Conservation (phyloP, 2,888 invertebrate genomes). For the Epirrita christyi region DNA sequence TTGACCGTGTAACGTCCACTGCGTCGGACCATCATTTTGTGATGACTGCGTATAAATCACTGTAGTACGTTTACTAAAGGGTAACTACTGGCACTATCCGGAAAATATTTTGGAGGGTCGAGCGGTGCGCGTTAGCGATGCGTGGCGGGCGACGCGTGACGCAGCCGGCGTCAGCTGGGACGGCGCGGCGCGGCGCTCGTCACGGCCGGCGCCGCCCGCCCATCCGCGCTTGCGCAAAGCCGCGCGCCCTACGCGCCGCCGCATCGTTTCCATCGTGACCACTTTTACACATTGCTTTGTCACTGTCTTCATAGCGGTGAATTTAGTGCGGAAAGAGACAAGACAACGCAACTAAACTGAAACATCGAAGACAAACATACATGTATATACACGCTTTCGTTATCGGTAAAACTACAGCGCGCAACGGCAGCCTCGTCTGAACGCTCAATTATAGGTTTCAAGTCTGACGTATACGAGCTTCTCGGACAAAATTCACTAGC, state of each 20-base stretch:
- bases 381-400: constrained; percentile 33
- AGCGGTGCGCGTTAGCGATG: constrained; percentile 61
- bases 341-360: constrained; percentile 23
- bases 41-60: constrained; percentile 37
- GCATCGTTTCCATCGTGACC: background rate
- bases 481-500: constrained; percentile 37
- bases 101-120: constrained; percentile 53
- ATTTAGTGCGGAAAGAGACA: constrained; percentile 24
- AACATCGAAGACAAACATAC: constrained; percentile 33
- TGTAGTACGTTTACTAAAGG: constrained; percentile 49
- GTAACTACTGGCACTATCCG: constrained; percentile 50
- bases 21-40: constrained; percentile 79
- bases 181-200: constrained; percentile 54
- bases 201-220: constrained; percentile 68
- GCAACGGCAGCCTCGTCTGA: constrained; percentile 28
- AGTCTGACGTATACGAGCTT: constrained; percentile 42
- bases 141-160: constrained; percentile 66
- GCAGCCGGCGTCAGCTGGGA: constrained; percentile 73
- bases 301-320: constrained; percentile 37
- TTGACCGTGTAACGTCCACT: constrained; percentile 82
- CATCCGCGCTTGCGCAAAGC: constrained; percentile 70
- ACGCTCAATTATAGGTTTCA: constrained; percentile 35
- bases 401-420: constrained; percentile 31
- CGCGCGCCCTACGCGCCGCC: constrained; percentile 54
- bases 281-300: constrained; percentile 36